Percentiles rank a stretch among this genome's conserved stretches.
Conservation (phyloP, 2,113 vertebrate species). For the Scopus umbretta region DNA sequence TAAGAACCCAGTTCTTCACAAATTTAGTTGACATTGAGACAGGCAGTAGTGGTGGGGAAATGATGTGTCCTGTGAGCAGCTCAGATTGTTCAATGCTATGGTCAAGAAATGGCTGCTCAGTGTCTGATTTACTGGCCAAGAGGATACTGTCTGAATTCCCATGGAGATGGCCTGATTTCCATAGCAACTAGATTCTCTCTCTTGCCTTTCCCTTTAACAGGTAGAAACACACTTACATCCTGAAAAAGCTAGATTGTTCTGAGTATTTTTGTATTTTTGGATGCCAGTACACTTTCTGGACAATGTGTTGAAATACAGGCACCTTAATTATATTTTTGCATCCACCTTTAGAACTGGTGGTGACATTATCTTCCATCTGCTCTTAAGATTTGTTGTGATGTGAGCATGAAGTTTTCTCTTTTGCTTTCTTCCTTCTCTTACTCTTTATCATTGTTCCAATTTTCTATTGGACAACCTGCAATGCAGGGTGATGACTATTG, state of each 20-base stretch:
- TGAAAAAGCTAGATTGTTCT: conserved; percentile 4
- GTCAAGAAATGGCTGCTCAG: conserved; percentile 27
- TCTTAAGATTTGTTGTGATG: neutral
- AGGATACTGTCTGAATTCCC: conserved; percentile 64
- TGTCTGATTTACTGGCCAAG: conserved; percentile 54
- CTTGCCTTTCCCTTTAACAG: conserved; percentile 53
- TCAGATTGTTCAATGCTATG: neutral
- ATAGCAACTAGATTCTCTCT: conserved; percentile 64
- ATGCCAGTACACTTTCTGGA: neutral
- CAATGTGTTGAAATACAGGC: neutral
- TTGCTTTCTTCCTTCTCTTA: neutral
- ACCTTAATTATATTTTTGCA: neutral
- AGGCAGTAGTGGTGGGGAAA: neutral
- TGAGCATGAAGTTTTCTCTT: neutral
- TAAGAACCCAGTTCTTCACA: neutral
- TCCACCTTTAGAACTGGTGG: neutral
- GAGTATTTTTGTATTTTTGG: neutral
- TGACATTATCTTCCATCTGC: neutral
- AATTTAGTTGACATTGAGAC: neutral
- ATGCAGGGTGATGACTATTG: neutral
- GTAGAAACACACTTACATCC: conserved; percentile 32
- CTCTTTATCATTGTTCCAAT: neutral
- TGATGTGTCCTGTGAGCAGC: neutral
- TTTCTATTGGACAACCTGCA: neutral
- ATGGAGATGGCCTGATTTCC: conserved; percentile 68